Percentiles rank a stretch among this genome's conserved stretches.
phyloP scores from a whole-genome alignment of 1,140 invertebrate species.

The Drosophila kepulauana region DNA sequence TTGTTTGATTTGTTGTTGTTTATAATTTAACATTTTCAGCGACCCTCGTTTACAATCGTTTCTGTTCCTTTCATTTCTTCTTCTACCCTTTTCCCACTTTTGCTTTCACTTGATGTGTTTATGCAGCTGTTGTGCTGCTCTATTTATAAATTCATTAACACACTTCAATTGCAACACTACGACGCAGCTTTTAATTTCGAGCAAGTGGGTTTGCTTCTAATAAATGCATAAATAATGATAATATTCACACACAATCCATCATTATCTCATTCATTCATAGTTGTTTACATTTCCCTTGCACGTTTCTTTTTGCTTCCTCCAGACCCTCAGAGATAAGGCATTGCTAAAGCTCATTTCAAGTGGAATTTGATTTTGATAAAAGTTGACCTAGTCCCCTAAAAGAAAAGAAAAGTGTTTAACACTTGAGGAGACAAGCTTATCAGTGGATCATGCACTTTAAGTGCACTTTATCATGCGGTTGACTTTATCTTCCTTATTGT shows the following conservation, averaged over 20 bases:
- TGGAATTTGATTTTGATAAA: slow-evolving; percentile 10
- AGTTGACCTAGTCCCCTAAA: slow-evolving; percentile 42
- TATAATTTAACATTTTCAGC: not conserved
- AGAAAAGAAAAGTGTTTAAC: not conserved
- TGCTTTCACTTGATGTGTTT: slow-evolving; percentile 34
- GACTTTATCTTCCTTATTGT: not conserved
- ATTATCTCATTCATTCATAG: slow-evolving; percentile 1
- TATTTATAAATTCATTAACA: slow-evolving; percentile 78
- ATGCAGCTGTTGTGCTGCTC: slow-evolving; percentile 71
- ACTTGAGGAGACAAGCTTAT: slow-evolving; percentile 27
- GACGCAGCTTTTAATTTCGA: slow-evolving; percentile 9
- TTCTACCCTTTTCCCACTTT: slow-evolving; percentile 25
- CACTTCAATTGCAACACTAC: slow-evolving; percentile 10
- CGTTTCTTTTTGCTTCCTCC: not conserved
- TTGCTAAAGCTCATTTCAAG: not conserved
- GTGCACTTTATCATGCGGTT: not conserved
- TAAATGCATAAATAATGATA: slow-evolving; percentile 17
- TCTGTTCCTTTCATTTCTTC: not conserved
- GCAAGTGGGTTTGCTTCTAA: slow-evolving; percentile 4
- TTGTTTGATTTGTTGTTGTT: not conserved
- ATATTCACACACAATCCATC: slow-evolving; percentile 1
- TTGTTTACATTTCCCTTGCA: slow-evolving; percentile 11
- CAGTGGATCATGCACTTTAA: slow-evolving; percentile 23
- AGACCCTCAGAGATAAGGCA: slow-evolving; percentile 22
- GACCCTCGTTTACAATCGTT: slow-evolving; percentile 6